These are phyloP conservation scores for Drosophila melanosoma DNA, from an alignment of 2,888 invertebrate species.

Conservation along the genomic window DNA sequence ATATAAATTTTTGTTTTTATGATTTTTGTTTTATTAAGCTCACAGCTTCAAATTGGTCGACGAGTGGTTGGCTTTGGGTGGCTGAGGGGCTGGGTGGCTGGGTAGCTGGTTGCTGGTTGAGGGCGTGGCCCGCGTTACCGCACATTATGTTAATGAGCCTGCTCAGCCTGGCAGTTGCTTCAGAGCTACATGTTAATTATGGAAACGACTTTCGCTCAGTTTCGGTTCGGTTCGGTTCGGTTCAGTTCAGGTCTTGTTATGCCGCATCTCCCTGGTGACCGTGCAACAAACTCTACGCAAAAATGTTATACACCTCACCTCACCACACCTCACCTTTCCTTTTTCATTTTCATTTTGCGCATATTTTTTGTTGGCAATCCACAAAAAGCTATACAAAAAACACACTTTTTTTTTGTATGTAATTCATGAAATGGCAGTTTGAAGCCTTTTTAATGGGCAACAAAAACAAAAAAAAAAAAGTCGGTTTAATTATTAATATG, in stretches of 20 bases:
- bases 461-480: conserved; percentile 23
- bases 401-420: conserved; percentile 13
- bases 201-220: conserved; percentile 30
- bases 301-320: conserved; percentile 11
- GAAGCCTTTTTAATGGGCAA: conserved; percentile 39
- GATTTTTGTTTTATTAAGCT: background rate
- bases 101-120: background rate
- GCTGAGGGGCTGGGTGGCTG: background rate
- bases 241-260: conserved; percentile 42
- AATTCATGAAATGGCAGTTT: conserved; percentile 19
- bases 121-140: conserved; percentile 54
- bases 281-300: conserved; percentile 28
- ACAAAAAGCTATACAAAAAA: background rate
- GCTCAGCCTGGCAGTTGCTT: conserved; percentile 24
- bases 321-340: background rate
- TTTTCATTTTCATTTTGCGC: background rate
- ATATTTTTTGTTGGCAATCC: conserved; percentile 45
- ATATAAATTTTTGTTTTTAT: background rate
- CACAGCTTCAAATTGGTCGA: conserved; percentile 17
- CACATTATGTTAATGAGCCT: conserved; percentile 82
- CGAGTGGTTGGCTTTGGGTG: background rate
- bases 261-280: conserved; percentile 23
- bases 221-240: conserved; percentile 27
- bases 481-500: conserved; percentile 78
- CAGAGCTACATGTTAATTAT: conserved; percentile 66